These are phyloP conservation scores for Mormyrus hasselquistii DNA, from an alignment of 2,797 vertebrate species.

Conservation along the genomic window DNA sequence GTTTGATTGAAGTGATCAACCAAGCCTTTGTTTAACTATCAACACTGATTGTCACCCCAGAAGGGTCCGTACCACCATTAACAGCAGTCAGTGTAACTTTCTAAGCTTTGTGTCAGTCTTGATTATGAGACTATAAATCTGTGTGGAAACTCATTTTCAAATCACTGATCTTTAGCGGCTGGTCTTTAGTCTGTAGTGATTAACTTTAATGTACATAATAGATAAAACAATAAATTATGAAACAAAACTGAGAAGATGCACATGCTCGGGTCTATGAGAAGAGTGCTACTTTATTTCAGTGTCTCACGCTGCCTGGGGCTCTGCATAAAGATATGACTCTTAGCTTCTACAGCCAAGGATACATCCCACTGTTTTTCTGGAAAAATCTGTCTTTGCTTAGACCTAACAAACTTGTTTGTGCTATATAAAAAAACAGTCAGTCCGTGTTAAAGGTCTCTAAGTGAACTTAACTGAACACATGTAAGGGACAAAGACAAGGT, in stretches of 20 bases:
- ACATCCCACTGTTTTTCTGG: not conserved
- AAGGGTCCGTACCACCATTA: not conserved
- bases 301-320: not conserved
- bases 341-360: not conserved
- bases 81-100: not conserved
- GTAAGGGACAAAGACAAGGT: not conserved
- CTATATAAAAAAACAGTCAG: not conserved
- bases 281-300: not conserved
- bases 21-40: not conserved
- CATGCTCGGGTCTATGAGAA: not conserved
- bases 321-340: not conserved
- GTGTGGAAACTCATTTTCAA: not conserved
- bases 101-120: not conserved
- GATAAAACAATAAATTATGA: not conserved
- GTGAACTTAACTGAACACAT: not conserved
- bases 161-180: not conserved
- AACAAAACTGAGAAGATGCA: not conserved
- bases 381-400: not conserved
- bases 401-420: not conserved
- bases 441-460: not conserved
- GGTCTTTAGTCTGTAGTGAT: not conserved
- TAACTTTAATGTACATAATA: not conserved
- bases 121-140: not conserved
- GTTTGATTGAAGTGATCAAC: not conserved
- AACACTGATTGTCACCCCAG: not conserved